Evolutionary conservation across 2,113 vertebrate species (phyloP), one percentile per base, ranked within the genome.

Genomic region (Eptesicus fuscus): DNA sequence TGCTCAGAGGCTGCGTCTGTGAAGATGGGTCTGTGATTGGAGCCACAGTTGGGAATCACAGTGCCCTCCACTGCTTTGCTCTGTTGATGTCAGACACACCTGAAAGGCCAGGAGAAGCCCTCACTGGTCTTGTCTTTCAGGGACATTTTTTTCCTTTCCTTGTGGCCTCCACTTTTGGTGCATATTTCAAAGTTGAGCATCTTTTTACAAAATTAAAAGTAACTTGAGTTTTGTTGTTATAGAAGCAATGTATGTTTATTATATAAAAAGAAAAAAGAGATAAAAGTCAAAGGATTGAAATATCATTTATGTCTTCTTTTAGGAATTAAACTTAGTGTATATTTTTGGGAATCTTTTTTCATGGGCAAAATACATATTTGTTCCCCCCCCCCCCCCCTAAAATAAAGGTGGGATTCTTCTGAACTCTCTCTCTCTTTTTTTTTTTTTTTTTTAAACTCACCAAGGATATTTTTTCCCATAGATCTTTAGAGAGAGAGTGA

Each of bases 181-280:
- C 80, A 63, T 86, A 53, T 93, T 94, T 96, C 49, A 83, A 42
- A 89, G 70, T 69, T 78, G 42, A 90, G 9, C 70, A 17, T 86
- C 51, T 90, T 93, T 91, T 96, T 70, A 83, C 44, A 95, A 89
- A 96, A 92, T 80, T 79, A 49, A 53, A 85, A 79, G 12, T 94
- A 82, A 69, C 16, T 92, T 89, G 12, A 6, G 22, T 89, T 88
- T 69, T 70, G 13, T 63, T 88, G 23, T 73, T 93, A 49, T 5
- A 70, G 35, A 94, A 91, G 49, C 69, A 93, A 44, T 87, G 9
- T 74, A 20, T 83, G 37, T 86, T 83, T 86, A 44, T 53, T 88
- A 61, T 51, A 17, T 76, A 78, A 91, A 93, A 94, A 63, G 25
- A 73, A 59, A 93, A 40, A 74, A 70, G 35, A 22, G 28, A 47